Conservation (phyloP, 2,113 vertebrate species). For the Thamnophis sirtalis region DNA sequence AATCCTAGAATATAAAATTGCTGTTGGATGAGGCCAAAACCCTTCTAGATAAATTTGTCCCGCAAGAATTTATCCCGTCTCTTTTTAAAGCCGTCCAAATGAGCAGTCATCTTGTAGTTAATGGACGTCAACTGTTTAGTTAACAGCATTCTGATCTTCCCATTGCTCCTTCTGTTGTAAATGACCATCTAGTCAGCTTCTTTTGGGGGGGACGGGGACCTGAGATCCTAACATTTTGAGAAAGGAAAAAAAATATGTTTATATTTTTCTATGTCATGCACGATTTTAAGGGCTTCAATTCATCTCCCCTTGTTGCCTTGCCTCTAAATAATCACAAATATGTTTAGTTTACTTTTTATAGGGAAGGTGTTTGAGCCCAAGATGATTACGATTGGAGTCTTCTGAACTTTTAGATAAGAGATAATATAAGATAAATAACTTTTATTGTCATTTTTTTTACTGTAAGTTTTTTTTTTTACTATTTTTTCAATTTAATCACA, state of each 20-base stretch:
- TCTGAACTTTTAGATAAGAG: neutral
- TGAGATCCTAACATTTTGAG: neutral
- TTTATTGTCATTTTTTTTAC: too few species aligned
- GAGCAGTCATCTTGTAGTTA: neutral
- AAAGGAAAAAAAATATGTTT: neutral
- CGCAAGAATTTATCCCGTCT: neutral
- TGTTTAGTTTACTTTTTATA: neutral
- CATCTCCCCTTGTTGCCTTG: neutral
- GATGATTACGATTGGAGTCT: neutral
- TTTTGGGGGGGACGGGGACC: neutral
- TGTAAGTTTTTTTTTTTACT: too few species aligned
- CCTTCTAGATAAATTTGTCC: neutral
- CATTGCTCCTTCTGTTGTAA: neutral
- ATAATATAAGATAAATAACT: too few species aligned
- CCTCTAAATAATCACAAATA: neutral
- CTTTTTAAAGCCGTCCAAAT: neutral
- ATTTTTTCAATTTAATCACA: neutral
- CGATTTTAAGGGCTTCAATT: neutral
- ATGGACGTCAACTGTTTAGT: neutral
- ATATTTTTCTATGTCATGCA: neutral
- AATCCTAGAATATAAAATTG: neutral
- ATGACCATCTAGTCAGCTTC: neutral
- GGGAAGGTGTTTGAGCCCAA: neutral
- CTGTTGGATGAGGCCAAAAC: neutral
- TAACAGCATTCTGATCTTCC: neutral